Conservation (phyloP, 2,113 vertebrate genomes). For the Haliaeetus leucogaster region DNA sequence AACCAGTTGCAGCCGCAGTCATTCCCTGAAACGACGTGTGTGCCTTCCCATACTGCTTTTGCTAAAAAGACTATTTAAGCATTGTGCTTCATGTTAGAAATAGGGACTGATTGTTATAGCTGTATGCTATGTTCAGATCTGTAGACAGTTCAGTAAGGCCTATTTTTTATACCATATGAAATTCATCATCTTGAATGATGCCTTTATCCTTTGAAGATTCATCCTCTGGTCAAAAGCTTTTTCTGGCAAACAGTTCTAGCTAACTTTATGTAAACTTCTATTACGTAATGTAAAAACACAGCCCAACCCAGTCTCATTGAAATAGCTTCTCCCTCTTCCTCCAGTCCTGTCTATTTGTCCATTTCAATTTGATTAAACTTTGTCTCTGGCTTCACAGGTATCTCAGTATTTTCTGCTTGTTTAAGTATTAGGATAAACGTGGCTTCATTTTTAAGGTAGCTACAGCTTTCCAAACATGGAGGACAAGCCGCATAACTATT, state of each 20-base stretch:
- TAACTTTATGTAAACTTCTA: background rate
- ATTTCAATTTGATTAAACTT: conserved; percentile 9
- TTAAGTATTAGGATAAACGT: background rate
- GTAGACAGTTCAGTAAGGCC: background rate
- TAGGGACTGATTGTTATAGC: background rate
- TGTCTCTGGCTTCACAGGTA: background rate
- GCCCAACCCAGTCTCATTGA: background rate
- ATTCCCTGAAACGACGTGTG: background rate
- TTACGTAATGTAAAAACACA: background rate
- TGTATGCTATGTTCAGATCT: background rate
- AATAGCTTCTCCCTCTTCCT: background rate
- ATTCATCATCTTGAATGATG: too few species aligned
- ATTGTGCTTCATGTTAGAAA: background rate
- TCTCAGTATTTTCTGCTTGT: background rate
- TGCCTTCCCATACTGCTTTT: background rate
- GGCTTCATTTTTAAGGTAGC: background rate
- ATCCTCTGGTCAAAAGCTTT: background rate
- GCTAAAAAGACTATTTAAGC: background rate
- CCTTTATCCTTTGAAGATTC: background rate
- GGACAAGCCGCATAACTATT: background rate
- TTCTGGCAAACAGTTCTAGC: background rate
- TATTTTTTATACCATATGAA: background rate
- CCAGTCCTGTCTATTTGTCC: background rate
- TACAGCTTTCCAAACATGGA: background rate
- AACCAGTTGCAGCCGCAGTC: background rate